Evolutionary conservation across 1,140 invertebrate species (phyloP), one percentile per base, ranked within the genome.

Genomic region (Euwallacea similis): DNA sequence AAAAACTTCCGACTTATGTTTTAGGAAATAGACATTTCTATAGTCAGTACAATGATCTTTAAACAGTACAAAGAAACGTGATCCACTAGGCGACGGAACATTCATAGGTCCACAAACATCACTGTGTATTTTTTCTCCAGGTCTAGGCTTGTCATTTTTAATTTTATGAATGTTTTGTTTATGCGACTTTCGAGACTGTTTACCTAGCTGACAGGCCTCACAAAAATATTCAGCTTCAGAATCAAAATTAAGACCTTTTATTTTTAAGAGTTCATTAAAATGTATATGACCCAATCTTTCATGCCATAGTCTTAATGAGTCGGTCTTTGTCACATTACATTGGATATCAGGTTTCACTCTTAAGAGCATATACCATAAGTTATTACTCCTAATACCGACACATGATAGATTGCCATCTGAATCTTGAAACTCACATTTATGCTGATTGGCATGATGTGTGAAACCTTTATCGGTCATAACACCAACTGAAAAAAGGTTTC

Each of bases 251-350:
- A 63, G 11, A 13, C n/a, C 11, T n/a, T 16, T 16, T 15, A 21
- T 50, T 13, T 50, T 63, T 7, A 63, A 13, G 7, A 47, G n/a
- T 44, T 21, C 41, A n/a, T 41, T 67, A 7, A 80, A 76, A 73
- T 82, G 83, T 65, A 84, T 79, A 74, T 84, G 81, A 6, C 77
- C 81, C n/a, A 83, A 60, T 50, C 73, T 76, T 73, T 80, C 60
- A 71, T 83, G 80, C 80, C 82, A 83, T 54, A 77, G 71, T 55
- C 78, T 66, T 15, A 53, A 33, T 55, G 9, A 41, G 6, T 8
- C 8, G 6, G 41, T 13, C 9, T n/a, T 64, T 16, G 9, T 47
- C 16, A 69, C 8, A 42, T 69, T 63, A 13, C 68, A 61, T 44
- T 69, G 21, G n/a, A 47, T 9, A 53, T n/a, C 7, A 50, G 47